Evolutionary conservation across 2,797 vertebrate genomes (phyloP), one percentile per base, ranked within the genome.

Genomic region (Tangara arthus): DNA sequence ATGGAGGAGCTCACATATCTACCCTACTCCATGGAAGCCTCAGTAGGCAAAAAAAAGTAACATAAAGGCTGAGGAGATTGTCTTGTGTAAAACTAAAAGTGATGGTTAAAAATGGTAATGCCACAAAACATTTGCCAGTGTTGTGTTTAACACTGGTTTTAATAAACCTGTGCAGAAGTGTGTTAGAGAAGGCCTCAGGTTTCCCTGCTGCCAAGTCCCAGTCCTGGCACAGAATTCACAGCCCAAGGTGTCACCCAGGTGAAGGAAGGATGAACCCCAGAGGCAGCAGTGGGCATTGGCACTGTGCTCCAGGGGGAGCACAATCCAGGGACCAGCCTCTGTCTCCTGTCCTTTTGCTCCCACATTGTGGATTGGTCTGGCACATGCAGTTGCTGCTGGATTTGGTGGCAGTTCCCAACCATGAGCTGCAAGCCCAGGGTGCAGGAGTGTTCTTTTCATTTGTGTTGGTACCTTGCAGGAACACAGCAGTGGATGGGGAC

Each of bases 291-390:
- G 15, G 34, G n/a, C 27, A 0, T 19, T 1, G 2, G 8, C 24
- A 9, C 28, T 18, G 11, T 34, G 47, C 16, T 37, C 24, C 47
- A 30, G 15, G 44, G 55, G 52, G 37, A 87, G 66, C 2, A 0
- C 0, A 0, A 0, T 39, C 65, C 27, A 4, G 23, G 21, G 14
- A 24, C 44, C 1, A 6, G 27, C 27, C 24, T 11, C 27, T 61
- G 5, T 53, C n/a, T 77, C n/a, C 42, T 50, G 12, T 49, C 35
- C 34, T 30, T 61, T 75, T 69, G n/a, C 37, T 82, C 46, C 46
- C 0, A 0, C 4, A 0, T 23, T 8, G 9, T 21, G 56, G 16
- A 19, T 77, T 9, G 11, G 34, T 11, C 24, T 39, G n/a, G 24
- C 53, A 59, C 0, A 0, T 21, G 37, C 11, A 5, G n/a, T 73